A percentile compares a stretch with the other conserved stretches of the same genome.
Conservation (phyloP, 2,797 vertebrate species). For the Acridotheres tristis region DNA sequence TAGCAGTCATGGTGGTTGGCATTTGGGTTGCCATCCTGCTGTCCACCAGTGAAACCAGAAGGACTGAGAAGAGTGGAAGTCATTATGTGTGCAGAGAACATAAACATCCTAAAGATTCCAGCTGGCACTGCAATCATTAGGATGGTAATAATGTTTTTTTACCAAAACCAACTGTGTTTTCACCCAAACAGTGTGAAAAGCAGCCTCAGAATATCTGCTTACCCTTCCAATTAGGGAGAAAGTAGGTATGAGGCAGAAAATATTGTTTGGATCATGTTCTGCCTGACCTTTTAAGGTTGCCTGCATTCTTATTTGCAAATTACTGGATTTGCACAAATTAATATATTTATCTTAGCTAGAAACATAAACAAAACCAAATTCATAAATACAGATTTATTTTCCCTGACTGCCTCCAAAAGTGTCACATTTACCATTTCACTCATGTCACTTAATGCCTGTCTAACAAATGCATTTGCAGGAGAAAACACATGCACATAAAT, state of each 20-base stretch:
- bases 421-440: background rate
- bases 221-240: conserved; percentile 8
- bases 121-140: background rate
- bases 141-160: background rate
- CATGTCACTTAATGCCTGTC: background rate
- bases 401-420: background rate
- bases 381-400: background rate
- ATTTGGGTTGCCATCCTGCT: background rate
- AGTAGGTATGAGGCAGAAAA: background rate
- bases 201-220: background rate
- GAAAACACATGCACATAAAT: background rate
- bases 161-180: background rate
- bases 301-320: conserved; percentile 12
- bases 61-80: background rate
- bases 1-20: background rate
- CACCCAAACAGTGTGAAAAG: background rate
- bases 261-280: background rate
- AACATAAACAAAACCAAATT: background rate
- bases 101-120: background rate
- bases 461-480: conserved; percentile 12
- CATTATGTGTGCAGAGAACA: background rate
- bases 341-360: conserved; percentile 10
- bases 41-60: background rate
- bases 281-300: conserved; percentile 42
- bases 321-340: conserved; percentile 32